These are phyloP conservation scores for Dinomys branickii DNA, from an alignment of 2,113 vertebrate genomes.

Conservation along the genomic window DNA sequence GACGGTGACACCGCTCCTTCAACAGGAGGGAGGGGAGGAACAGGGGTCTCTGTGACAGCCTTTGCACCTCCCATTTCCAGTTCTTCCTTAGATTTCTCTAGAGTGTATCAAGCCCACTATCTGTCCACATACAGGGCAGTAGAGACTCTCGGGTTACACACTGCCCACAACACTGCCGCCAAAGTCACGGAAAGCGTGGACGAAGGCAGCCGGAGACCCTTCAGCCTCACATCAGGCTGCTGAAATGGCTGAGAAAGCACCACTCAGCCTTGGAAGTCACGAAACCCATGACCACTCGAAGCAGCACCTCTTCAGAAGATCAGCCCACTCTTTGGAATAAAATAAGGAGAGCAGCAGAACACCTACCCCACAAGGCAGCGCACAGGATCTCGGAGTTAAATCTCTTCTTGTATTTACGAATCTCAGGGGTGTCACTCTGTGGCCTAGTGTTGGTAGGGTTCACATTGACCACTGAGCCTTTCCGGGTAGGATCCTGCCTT, in stretches of 20 bases:
- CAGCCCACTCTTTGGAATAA: not conserved
- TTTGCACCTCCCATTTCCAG: not conserved
- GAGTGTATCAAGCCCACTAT: not conserved
- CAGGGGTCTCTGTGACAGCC: not conserved
- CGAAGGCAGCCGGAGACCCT: not conserved
- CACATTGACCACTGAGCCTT: conserved; percentile 98
- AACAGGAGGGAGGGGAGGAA: not conserved
- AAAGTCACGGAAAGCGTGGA: not conserved
- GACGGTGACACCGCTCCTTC: not conserved
- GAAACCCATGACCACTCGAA: not conserved
- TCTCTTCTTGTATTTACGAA: conserved; percentile 99
- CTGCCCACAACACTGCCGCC: no score
- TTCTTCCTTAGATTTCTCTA: not conserved
- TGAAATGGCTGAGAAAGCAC: not conserved
- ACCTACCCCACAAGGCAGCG: conserved; percentile 97
- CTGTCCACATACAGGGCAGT: not conserved
- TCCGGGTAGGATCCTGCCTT: conserved; percentile 95
- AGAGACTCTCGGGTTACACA: not conserved
- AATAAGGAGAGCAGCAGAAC: not conserved
- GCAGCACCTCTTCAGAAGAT: not conserved
- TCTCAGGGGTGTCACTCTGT: conserved; percentile 98
- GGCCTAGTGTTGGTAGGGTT: conserved; percentile 99
- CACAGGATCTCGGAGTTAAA: conserved; percentile 99
- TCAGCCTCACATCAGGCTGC: not conserved
- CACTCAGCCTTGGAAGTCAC: not conserved